phyloP scores from a whole-genome alignment of 2,888 invertebrate genomes.

The Lasioglossum calceatum region DNA sequence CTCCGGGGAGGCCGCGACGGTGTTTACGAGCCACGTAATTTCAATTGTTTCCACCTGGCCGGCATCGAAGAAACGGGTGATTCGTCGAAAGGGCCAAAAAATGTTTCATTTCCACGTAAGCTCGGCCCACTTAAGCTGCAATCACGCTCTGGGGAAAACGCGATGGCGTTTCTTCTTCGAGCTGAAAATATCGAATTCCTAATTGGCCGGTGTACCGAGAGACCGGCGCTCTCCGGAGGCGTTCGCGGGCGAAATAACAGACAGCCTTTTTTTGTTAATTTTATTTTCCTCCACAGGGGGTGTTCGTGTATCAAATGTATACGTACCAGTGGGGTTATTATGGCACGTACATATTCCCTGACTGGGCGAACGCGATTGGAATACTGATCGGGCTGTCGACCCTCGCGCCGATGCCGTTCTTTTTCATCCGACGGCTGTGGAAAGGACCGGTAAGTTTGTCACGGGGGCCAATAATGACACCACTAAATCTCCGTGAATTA shows the following conservation, averaged over 20 bases:
- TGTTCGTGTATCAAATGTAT: constrained; percentile 90
- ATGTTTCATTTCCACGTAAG: constrained; percentile 5
- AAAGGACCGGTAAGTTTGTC: constrained; percentile 83
- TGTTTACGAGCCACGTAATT: background rate
- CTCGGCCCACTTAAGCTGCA: background rate
- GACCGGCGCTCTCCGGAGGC: constrained; percentile 35
- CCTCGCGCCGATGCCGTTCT: constrained; percentile 88
- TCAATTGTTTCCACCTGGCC: background rate
- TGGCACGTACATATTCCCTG: constrained; percentile 88
- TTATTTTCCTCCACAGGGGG: constrained; percentile 85
- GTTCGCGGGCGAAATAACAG: constrained; percentile 44
- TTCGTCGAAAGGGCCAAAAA: background rate
- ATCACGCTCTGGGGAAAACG: constrained; percentile 14
- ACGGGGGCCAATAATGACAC: constrained; percentile 10
- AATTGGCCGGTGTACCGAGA: constrained; percentile 55
- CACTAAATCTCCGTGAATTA: constrained; percentile 30
- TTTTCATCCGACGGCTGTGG: constrained; percentile 85
- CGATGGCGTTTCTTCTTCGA: constrained; percentile 32
- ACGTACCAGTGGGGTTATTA: constrained; percentile 88
- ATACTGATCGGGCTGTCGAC: constrained; percentile 90
- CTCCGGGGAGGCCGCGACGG: background rate
- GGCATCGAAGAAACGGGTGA: constrained; percentile 5
- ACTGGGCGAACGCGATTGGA: constrained; percentile 89
- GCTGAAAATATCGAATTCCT: constrained; percentile 67
- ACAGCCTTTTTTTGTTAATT: background rate